Evolutionary conservation across 2,888 invertebrate genomes (phyloP), one percentile per base, ranked within the genome.

Genomic region (Heliconius charithonia): DNA sequence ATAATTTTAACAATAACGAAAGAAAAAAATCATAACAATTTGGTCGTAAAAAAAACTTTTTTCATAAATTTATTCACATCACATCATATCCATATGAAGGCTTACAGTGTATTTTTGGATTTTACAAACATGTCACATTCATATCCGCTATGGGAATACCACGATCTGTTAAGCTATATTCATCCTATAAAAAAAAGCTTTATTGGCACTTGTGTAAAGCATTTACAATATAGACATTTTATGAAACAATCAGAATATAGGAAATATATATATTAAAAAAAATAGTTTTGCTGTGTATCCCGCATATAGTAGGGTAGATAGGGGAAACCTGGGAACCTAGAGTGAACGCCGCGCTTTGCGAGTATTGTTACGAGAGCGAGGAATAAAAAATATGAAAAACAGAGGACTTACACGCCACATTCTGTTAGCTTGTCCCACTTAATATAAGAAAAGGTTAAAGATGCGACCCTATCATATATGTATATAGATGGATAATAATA

Each of bases 81-180:
- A n/a, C 72, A 32, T 72, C 22, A 12, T 32, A n/a, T 29, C n/a
- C 56, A 59, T 72, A 59, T 32, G 7, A 72, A 16, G 3, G 56
- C 56, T 29, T 13, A 59, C 29, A 37, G 0, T 29, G n/a, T 32
- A 32, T 56, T 59, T 72, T 32, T 29, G 32, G 12, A 72, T 56
- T 59, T 59, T n/a, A 32, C 56, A 59, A 72, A 72, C 67, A 67
- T 27, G 41, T 37, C 59, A 74, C 37, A 72, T 41, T 37, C 72
- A 29, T n/a, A 32, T 59, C 72, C 72, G 56, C n/a, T 56, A 32
- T 59, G 72, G 72, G 32, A 72, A 32, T 72, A 59, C 56, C 59
- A 32, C 13, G 29, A 72, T 72, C 7, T 56, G 71, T 72, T 72
- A 32, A 69, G 25, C 67, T 25, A 69, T 69, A 41, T 41, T 25